These are phyloP conservation scores for Aix galericulata DNA, from an alignment of 2,113 vertebrate genomes.

Conservation along the genomic window DNA sequence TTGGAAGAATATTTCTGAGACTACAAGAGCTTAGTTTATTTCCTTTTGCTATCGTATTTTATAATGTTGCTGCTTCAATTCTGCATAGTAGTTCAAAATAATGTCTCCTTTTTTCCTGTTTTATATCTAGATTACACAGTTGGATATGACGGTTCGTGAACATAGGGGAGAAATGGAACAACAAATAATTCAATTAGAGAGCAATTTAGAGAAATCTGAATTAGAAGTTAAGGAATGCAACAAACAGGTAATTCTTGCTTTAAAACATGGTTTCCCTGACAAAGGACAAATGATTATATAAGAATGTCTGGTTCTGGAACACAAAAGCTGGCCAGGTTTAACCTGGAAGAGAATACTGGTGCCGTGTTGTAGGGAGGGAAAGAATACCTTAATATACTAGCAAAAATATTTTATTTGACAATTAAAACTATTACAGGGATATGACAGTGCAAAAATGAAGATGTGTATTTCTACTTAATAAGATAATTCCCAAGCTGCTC, in stretches of 20 bases:
- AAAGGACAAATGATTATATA: not conserved
- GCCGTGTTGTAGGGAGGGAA: not conserved
- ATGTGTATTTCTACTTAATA: not conserved
- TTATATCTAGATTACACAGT: conserved; percentile 85
- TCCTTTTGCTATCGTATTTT: not conserved
- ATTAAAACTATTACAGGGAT: not conserved
- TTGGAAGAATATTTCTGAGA: not conserved
- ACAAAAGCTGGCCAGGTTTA: not conserved
- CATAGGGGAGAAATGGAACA: conserved; percentile 90
- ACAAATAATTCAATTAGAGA: conserved; percentile 86
- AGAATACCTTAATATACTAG: not conserved
- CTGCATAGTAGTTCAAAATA: not conserved
- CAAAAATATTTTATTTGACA: not conserved
- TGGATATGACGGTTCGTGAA: conserved; percentile 89
- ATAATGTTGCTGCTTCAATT: not conserved
- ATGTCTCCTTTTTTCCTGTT: not conserved
- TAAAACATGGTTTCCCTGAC: not conserved
- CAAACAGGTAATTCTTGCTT: conserved; percentile 79
- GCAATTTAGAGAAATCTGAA: conserved; percentile 82
- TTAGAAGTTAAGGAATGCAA: conserved; percentile 80
- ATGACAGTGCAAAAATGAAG: not conserved
- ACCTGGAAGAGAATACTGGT: not conserved
- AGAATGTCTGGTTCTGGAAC: not conserved
- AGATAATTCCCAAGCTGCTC: not conserved
- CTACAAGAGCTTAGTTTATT: not conserved